Percentiles rank a stretch among this genome's conserved stretches.
Conservation (phyloP, 2,888 invertebrate genomes). For the Chrysolina americana region DNA sequence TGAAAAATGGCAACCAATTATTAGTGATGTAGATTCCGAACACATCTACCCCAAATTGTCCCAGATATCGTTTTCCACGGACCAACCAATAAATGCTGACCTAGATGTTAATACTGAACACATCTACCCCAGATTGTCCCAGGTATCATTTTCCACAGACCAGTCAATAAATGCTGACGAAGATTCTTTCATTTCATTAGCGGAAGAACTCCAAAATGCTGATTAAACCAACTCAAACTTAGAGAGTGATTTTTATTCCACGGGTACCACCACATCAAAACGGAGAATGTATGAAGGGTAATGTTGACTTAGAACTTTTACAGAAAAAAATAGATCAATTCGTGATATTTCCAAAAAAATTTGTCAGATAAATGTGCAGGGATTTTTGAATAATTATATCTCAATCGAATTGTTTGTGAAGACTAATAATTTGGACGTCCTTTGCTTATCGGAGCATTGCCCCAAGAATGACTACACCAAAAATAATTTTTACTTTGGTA, state of each 20-base stretch:
- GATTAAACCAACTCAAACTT: slow-evolving; percentile 13
- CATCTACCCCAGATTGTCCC: slow-evolving; percentile 22
- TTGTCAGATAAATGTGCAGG: neutral
- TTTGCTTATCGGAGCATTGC: too few relatives aligned
- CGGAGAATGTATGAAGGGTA: slow-evolving; percentile 2
- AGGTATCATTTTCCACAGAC: slow-evolving; percentile 15
- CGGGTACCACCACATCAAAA: slow-evolving; percentile 9
- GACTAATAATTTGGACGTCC: neutral
- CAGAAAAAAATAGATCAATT: neutral
- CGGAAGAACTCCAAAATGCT: slow-evolving; percentile 15
- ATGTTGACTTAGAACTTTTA: neutral
- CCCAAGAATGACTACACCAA: too few relatives aligned
- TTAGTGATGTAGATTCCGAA: neutral
- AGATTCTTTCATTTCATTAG: slow-evolving; percentile 7
- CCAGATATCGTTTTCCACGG: slow-evolving; percentile 15
- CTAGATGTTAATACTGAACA: neutral
- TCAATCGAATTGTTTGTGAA: neutral
- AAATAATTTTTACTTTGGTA: neutral
- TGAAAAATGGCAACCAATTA: slow-evolving; percentile 6
- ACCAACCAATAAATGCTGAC: slow-evolving; percentile 15
- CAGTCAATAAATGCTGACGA: slow-evolving; percentile 14
- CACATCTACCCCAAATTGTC: slow-evolving; percentile 24
- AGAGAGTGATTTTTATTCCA: neutral
- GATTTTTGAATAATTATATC: neutral
- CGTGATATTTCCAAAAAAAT: neutral